Base-by-base conservation (phyloP, 2,888 invertebrate genomes). In the Cerceris rybyensis region DNA sequence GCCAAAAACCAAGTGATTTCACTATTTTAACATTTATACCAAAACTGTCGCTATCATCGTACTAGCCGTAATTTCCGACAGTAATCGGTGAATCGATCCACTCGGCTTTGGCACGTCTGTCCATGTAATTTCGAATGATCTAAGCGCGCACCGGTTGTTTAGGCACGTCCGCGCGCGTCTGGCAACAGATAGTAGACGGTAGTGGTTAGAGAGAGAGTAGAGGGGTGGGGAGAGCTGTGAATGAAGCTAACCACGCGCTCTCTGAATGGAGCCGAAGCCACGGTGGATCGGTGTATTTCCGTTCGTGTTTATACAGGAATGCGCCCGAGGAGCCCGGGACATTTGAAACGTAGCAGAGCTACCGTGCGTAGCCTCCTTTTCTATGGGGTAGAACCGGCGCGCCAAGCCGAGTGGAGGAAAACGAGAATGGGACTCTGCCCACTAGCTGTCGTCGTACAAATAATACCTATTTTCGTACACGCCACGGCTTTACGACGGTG, bases 191-290 rank as follows among this genome's bases (percentile, higher is more conserved):
- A 72, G 70, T 75, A 64, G 28, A 79, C 70, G 67, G 70, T 57
- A 52, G 78, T 76, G 57, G 59, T 46, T 54, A 9, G 52, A 46
- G 14, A 50, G 16, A n/a, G 43, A 9, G 55, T 8, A 46, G 65
- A 68, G 57, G 72, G 80, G 82, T 79, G 88, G 86, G 87, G 86
- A 76, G 81, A 82, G 76, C 89, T 86, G 88, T 87, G 88, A 89
- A 88, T 88, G 88, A 88, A 89, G 84, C 80, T 89, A 89, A 88
- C 88, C 88, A 87, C 86, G 82, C 87, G 80, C 86, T 83, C 85
- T 60, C 84, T 88, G 85, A 88, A 88, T 88, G 87, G 83, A 79
- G 79, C 67, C 76, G 79, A 82, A 77, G 78, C 70, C 82, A 71
- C 79, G 79, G 74, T 69, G 77, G 73, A 70, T 65, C 73, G 75